These are phyloP conservation scores for Falco peregrinus DNA, from an alignment of 2,797 vertebrate species.

Conservation along the genomic window DNA sequence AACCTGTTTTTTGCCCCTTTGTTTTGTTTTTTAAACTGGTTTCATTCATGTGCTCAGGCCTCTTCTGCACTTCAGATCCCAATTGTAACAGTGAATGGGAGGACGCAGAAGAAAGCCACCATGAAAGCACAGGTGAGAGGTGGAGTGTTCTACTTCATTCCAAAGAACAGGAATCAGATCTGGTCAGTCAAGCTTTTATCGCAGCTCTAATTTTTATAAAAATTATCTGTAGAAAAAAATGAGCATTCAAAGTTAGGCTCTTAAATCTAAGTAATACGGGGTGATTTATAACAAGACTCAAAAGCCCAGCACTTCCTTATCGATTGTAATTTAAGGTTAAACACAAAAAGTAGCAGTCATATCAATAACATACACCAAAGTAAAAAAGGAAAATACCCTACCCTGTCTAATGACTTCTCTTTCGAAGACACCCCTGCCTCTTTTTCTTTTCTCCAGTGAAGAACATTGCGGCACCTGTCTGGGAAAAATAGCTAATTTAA, in stretches of 20 bases:
- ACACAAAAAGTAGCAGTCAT: neutral
- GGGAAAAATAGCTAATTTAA: neutral
- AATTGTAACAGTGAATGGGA: neutral
- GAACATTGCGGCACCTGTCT: neutral
- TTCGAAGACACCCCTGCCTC: neutral
- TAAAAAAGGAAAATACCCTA: neutral
- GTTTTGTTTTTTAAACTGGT: neutral
- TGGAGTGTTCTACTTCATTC: neutral
- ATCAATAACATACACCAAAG: neutral
- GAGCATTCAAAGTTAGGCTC: neutral
- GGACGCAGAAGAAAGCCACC: neutral
- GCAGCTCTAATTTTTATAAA: neutral
- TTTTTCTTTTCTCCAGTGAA: neutral
- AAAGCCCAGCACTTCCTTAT: neutral
- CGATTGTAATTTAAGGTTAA: neutral
- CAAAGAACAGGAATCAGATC: neutral
- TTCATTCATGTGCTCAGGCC: neutral
- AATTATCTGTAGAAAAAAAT: neutral
- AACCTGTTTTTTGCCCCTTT: neutral
- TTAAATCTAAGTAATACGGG: neutral
- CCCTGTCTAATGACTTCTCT: neutral
- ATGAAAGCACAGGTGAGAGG: neutral
- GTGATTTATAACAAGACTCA: neutral
- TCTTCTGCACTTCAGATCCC: neutral
- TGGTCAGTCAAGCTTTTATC: slow-evolving; percentile 2